Percentiles rank a stretch among this genome's conserved stretches.
These are phyloP conservation scores for Alca torda DNA, from an alignment of 2,797 vertebrate genomes.

Conservation along the genomic window DNA sequence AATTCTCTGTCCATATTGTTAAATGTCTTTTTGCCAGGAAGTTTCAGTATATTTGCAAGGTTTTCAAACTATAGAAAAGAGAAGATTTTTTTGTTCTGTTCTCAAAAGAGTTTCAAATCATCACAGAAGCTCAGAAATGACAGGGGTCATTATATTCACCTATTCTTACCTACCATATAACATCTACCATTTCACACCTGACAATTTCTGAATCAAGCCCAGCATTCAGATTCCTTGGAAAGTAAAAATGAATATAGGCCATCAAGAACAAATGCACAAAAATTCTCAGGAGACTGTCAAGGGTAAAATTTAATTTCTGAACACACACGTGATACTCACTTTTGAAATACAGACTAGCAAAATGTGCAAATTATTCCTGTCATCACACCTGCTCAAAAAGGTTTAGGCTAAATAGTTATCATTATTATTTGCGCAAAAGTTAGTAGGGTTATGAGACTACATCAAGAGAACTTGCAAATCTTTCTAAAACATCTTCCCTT, in stretches of 20 bases:
- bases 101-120: background rate
- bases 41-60: slow-evolving; percentile 89
- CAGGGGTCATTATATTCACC: background rate
- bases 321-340: accelerated
- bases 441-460: background rate
- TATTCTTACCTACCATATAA: background rate
- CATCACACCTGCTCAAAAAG: background rate
- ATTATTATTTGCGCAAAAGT: background rate
- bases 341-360: background rate
- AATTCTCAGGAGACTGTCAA: background rate
- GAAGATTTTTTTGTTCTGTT: background rate
- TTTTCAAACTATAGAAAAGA: slow-evolving; percentile 88
- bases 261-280: background rate
- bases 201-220: background rate
- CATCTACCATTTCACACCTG: background rate
- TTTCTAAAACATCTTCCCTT: background rate
- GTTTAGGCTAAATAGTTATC: background rate
- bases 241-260: background rate
- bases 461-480: background rate
- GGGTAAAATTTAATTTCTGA: background rate
- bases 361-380: background rate
- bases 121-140: background rate
- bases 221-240: background rate
- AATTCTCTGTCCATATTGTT: slow-evolving; percentile 99
- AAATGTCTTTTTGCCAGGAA: slow-evolving; percentile 98